A percentile compares a stretch with the other conserved stretches of the same genome.
Evolutionary conservation across 2,797 vertebrate species (phyloP).

Genomic region (Enteromius viviparus): DNA sequence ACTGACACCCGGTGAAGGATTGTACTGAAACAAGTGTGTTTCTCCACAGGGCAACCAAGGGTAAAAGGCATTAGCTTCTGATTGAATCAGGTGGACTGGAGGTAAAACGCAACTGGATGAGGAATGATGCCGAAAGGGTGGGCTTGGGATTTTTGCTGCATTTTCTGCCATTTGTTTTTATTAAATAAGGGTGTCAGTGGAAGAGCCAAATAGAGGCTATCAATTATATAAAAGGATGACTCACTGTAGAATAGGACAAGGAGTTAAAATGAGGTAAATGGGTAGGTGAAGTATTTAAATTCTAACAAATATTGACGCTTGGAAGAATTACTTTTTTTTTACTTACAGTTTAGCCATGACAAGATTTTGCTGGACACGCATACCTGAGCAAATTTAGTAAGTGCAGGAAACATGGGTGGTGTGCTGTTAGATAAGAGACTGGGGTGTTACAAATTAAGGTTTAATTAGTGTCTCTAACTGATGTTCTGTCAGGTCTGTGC

Average conservation of each 20-base stretch:
- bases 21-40: constrained; percentile 60
- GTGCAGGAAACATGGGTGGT: not conserved
- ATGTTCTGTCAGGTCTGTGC: not conserved
- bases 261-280: not conserved
- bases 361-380: not conserved
- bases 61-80: constrained; percentile 63
- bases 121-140: constrained; percentile 42
- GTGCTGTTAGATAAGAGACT: constrained; percentile 2
- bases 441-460: constrained; percentile 1
- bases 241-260: not conserved
- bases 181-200: constrained; percentile 37
- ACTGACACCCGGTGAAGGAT: constrained; percentile 61
- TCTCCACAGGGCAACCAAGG: constrained; percentile 61
- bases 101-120: constrained; percentile 55
- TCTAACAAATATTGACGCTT: constrained; percentile 1
- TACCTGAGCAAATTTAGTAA: not conserved
- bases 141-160: constrained; percentile 34
- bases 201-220: constrained; percentile 21
- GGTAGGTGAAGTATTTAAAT: constrained; percentile 3
- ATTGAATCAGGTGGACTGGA: constrained; percentile 59
- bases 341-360: not conserved
- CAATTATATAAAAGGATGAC: constrained; percentile 24
- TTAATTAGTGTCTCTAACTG: constrained; percentile 11
- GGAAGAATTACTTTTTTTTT: not conserved
- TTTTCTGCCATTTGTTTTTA: constrained; percentile 28